These are phyloP conservation scores for Manis javanica DNA, from an alignment of 2,797 vertebrate species.

Conservation along the genomic window DNA sequence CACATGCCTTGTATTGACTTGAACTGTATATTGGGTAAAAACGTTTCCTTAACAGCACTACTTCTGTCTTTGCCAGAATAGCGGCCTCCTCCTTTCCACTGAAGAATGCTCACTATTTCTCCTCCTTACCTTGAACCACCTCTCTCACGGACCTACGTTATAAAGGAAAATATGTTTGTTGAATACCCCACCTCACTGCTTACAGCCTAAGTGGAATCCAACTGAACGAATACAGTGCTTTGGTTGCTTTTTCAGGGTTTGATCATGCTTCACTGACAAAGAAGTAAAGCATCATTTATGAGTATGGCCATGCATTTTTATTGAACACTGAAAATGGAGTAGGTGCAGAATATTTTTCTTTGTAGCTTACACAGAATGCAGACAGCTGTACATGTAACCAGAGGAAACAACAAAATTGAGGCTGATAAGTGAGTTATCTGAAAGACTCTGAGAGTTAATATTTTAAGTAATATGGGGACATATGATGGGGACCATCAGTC, in stretches of 20 bases:
- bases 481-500: background rate
- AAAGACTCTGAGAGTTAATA: background rate
- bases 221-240: conserved; percentile 63
- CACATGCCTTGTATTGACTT: background rate
- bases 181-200: conserved; percentile 42
- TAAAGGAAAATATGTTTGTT: conserved; percentile 64
- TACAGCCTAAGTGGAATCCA: conserved; percentile 28
- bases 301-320: conserved; percentile 55
- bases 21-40: background rate
- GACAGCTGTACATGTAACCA: background rate
- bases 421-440: background rate
- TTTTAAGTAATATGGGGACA: background rate
- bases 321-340: background rate
- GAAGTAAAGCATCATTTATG: conserved; percentile 73
- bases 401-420: background rate
- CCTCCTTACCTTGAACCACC: background rate
- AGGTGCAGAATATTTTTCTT: background rate
- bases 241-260: conserved; percentile 55
- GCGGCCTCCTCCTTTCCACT: background rate
- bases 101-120: background rate
- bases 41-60: background rate
- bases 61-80: background rate
- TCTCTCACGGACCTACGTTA: background rate
- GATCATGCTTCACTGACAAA: conserved; percentile 52
- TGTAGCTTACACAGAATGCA: background rate